Evolutionary conservation across 37 sponge, comb jelly and placozoan species (phyloP).

Genomic region (Hormiphora californensis): DNA sequence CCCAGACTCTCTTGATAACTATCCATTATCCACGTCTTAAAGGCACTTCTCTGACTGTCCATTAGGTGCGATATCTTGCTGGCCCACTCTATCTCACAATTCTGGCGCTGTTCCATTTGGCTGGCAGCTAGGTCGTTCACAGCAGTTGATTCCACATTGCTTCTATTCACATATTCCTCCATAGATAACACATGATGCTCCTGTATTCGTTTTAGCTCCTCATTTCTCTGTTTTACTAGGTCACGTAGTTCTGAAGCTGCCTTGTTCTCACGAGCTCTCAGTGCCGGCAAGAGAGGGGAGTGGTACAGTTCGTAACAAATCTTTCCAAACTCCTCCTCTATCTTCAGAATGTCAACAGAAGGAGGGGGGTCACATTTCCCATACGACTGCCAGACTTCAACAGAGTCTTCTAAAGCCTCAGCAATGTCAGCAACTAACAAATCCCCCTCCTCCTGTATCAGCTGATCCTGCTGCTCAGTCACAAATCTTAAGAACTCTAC

Average conservation of each 20-base stretch:
- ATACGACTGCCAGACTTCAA: background rate
- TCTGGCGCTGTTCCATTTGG: slow-evolving; percentile 31
- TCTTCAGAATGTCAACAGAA: background rate
- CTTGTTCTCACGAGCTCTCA: slow-evolving; percentile 42
- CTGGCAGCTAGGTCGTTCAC: slow-evolving; percentile 44
- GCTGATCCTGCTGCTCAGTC: background rate
- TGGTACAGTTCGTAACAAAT: slow-evolving; percentile 45
- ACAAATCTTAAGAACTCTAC: background rate
- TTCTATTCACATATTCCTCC: slow-evolving; percentile 47
- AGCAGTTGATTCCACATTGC: slow-evolving; percentile 30
- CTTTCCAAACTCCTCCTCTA: slow-evolving; percentile 50
- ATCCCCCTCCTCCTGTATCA: background rate
- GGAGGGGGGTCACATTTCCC: background rate
- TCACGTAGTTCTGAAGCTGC: background rate
- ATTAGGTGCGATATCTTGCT: slow-evolving; percentile 29
- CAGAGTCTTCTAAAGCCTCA: background rate
- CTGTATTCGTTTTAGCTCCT: slow-evolving; percentile 34
- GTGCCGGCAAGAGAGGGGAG: slow-evolving; percentile 10
- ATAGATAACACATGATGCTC: slow-evolving; percentile 37
- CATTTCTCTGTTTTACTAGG: slow-evolving; percentile 25
- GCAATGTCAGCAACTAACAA: background rate
- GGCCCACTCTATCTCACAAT: slow-evolving; percentile 45
- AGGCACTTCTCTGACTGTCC: slow-evolving; percentile 30
- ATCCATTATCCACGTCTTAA: slow-evolving; percentile 9
- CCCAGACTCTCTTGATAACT: slow-evolving; percentile 36